Evolutionary conservation across 1,140 invertebrate species (phyloP).

Genomic region (Drosophila novamexicana): DNA sequence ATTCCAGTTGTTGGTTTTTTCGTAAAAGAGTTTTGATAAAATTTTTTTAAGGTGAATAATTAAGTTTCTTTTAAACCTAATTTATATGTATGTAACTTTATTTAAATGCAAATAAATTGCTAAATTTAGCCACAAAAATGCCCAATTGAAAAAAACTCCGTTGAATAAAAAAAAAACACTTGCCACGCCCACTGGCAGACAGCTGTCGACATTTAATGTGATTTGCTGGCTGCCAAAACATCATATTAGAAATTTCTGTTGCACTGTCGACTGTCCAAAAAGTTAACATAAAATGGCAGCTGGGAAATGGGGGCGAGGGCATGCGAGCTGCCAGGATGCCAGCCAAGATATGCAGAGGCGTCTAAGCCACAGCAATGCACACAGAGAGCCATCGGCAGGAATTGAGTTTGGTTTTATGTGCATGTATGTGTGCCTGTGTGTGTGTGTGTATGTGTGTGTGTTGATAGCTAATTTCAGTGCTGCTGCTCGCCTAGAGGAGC

Average conservation of each 20-base stretch:
- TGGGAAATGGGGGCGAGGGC: not conserved
- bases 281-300: not conserved
- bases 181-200: constrained; percentile 5
- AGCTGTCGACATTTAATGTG: constrained; percentile 48
- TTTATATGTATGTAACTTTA: too few species aligned
- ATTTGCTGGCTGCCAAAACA: constrained; percentile 55
- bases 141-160: too few species aligned
- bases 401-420: not conserved
- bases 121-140: too few species aligned
- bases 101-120: too few species aligned
- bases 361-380: constrained; percentile 56
- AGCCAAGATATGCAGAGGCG: constrained; percentile 21
- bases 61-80: too few species aligned
- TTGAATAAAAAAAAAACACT: not conserved
- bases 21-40: too few species aligned
- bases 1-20: too few species aligned
- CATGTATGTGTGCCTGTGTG: not conserved
- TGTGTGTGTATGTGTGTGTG: constrained; percentile 14
- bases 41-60: too few species aligned
- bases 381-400: constrained; percentile 42
- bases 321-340: constrained; percentile 16
- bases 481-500: constrained; percentile 24
- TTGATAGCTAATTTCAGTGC: constrained; percentile 60
- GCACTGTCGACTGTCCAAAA: too few species aligned
- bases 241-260: constrained; percentile 32